Conservation (phyloP, 2,113 vertebrate species). For the Abramis brama region DNA sequence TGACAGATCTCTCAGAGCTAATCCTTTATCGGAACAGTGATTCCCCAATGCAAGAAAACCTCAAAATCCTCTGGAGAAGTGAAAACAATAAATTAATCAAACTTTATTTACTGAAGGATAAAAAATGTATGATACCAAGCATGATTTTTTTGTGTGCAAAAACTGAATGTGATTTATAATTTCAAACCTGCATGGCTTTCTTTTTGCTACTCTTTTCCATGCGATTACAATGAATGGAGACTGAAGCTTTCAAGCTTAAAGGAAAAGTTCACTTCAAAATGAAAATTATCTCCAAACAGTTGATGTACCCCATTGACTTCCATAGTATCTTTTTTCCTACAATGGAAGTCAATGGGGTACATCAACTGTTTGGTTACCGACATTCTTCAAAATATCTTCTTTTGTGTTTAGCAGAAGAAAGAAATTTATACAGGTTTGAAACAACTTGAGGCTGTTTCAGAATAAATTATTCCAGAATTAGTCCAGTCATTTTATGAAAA, state of each 20-base stretch:
- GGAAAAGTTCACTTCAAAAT: no score
- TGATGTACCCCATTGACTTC: no score
- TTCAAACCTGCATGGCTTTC: neutral
- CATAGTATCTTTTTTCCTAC: no score
- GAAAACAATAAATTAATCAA: conserved; percentile 6
- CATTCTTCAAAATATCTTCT: no score
- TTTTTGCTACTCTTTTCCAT: neutral
- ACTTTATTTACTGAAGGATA: conserved; percentile 17
- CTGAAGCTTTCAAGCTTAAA: neutral
- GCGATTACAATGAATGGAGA: neutral
- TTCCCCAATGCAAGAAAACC: conserved; percentile 26
- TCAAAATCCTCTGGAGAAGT: conserved; percentile 25
- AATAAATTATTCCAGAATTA: no score
- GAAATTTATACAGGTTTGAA: no score
- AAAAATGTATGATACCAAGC: neutral
- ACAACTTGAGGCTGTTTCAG: no score
- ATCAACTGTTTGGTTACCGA: no score
- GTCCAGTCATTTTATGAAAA: no score
- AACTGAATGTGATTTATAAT: neutral
- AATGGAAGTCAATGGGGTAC: no score
- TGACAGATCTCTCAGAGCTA: conserved; percentile 50
- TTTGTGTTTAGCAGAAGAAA: no score
- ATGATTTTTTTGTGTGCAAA: neutral
- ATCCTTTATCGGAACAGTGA: conserved; percentile 47
- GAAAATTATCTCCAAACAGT: no score